phyloP scores from a whole-genome alignment of 2,113 vertebrate genomes.

The Oenanthe oenanthe region DNA sequence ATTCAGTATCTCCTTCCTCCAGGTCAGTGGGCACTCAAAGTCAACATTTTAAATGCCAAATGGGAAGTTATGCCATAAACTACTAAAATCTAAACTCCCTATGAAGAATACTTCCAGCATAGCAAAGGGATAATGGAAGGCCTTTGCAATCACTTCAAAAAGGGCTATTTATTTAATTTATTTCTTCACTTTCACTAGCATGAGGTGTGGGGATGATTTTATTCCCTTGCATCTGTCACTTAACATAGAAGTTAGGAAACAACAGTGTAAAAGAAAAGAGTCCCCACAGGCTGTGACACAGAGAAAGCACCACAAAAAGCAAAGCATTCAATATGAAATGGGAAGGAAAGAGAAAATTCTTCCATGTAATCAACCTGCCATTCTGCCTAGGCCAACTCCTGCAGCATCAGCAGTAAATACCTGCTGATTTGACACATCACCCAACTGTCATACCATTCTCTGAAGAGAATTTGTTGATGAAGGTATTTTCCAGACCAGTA shows the following conservation, averaged over 20 bases:
- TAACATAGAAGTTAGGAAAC: background rate
- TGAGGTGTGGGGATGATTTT: background rate
- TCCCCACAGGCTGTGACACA: background rate
- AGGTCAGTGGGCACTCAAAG: background rate
- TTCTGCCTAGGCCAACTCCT: background rate
- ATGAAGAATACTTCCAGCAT: background rate
- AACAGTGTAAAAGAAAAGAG: background rate
- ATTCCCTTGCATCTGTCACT: background rate
- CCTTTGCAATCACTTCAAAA: background rate
- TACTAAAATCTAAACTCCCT: background rate
- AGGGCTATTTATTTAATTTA: background rate
- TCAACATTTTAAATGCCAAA: background rate
- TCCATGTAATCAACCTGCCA: background rate
- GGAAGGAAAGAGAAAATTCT: background rate
- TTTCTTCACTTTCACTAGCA: background rate
- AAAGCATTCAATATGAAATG: background rate
- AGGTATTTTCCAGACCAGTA: conserved; percentile 5
- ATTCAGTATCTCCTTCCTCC: background rate
- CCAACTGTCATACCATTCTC: background rate
- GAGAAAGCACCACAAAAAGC: background rate
- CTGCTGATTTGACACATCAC: conserved; percentile 43
- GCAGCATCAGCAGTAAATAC: conserved; percentile 27
- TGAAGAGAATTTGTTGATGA: background rate
- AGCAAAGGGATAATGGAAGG: background rate
- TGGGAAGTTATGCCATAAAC: background rate